These are phyloP conservation scores for Cynodonichthys magdalenae DNA, from an alignment of 2,797 vertebrate species.

Conservation along the genomic window DNA sequence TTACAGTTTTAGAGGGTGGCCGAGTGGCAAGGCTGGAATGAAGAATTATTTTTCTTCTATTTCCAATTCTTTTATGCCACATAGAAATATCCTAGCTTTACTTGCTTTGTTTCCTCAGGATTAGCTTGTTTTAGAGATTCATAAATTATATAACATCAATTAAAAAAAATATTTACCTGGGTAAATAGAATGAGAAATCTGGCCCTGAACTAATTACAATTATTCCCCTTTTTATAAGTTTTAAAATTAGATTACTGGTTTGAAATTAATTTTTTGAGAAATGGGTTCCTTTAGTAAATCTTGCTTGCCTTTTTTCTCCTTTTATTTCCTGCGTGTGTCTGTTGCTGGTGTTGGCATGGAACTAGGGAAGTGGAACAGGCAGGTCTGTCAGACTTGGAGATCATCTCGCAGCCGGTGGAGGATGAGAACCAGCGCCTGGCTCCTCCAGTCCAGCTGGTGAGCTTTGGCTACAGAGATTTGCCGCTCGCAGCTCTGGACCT, in stretches of 20 bases:
- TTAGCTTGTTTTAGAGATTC: too few relatives aligned
- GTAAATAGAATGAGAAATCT: not conserved
- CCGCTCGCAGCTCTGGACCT: constrained; percentile 89
- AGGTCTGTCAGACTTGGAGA: constrained; percentile 88
- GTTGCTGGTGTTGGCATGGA: constrained; percentile 36
- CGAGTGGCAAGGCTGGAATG: too few relatives aligned
- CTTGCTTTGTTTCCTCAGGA: not conserved
- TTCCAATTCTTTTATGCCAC: too few relatives aligned
- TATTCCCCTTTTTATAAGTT: not conserved
- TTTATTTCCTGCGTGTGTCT: constrained; percentile 28
- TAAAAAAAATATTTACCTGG: not conserved
- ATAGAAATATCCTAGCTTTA: too few relatives aligned
- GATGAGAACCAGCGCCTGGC: constrained; percentile 87
- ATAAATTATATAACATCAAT: not conserved
- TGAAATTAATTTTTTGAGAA: not conserved
- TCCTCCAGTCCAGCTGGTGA: constrained; percentile 87
- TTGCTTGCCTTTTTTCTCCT: constrained; percentile 4
- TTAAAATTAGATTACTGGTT: not conserved
- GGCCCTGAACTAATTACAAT: not conserved
- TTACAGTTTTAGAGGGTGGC: too few relatives aligned
- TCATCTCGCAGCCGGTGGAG: constrained; percentile 91
- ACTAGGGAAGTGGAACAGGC: constrained; percentile 74
- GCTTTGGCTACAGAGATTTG: constrained; percentile 89
- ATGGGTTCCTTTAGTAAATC: constrained; percentile 11
- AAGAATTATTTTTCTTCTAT: too few relatives aligned